Percentiles rank a stretch among this genome's conserved stretches.
phyloP scores from a whole-genome alignment of 2,888 invertebrate genomes.

The Tetragnatha montana region DNA sequence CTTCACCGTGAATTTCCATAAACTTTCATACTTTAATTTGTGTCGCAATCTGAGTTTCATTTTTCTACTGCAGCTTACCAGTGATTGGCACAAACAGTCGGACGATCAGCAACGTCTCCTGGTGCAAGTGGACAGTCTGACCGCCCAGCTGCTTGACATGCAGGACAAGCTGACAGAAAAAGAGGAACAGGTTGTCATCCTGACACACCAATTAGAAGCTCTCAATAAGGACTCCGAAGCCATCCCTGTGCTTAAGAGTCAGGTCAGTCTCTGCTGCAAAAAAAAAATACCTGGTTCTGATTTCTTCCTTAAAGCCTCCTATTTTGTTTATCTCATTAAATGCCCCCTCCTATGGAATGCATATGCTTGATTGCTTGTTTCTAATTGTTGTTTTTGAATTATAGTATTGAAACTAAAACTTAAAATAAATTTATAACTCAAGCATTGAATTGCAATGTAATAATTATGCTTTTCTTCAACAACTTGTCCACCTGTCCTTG shows the following conservation, averaged over 20 bases:
- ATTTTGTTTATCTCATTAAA: not conserved
- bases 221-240: slow-evolving; percentile 3
- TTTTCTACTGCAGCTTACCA: too few species aligned
- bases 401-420: not conserved
- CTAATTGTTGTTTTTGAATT: not conserved
- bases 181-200: not conserved
- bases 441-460: too few species aligned
- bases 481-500: too few species aligned
- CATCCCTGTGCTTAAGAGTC: slow-evolving; percentile 12
- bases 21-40: too few species aligned
- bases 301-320: not conserved
- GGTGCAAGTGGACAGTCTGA: slow-evolving; percentile 26
- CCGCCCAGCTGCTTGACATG: slow-evolving; percentile 3
- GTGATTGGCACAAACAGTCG: not conserved
- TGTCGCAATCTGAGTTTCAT: too few species aligned
- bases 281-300: not conserved
- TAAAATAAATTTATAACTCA: too few species aligned
- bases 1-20: too few species aligned
- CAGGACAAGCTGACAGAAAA: slow-evolving; percentile 6
- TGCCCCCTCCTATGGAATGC: not conserved
- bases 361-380: not conserved
- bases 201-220: not conserved
- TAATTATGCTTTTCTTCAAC: too few species aligned
- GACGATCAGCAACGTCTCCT: not conserved
- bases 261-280: not conserved